Evolutionary conservation across 2,113 vertebrate genomes (phyloP), one percentile per base, ranked within the genome.

Genomic region (Anolis carolinensis): DNA sequence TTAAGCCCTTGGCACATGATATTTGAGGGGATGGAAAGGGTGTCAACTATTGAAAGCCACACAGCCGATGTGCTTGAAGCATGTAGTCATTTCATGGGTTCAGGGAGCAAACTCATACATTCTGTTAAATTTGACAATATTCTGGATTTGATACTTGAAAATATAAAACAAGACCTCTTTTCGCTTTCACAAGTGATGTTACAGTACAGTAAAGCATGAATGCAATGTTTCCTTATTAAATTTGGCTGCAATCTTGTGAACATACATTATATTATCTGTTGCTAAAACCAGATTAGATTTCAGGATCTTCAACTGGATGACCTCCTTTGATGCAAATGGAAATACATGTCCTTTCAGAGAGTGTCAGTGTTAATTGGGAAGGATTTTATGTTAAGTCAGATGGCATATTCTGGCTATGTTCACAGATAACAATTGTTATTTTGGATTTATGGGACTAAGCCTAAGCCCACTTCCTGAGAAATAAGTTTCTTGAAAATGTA

Each of bases 11-110:
- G 92, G 81, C 78, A 87, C 62, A 86, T 30, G 81, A 86, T 67
- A 88, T 62, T 75, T 80, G 90, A 27, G 62, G 79, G 92, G 86
- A 55, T 55, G 52, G 9, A 9, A 55, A 11, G 9, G 10, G 8
- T 55, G 85, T 83, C 92, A 86, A 92, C 92, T 89, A 90, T 73
- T 87, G 87, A 92, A 91, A 95, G 93, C 94, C 91, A 93, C 89
- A 90, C 34, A 88, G 23, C 20, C 32, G 50, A 75, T 81, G 65
- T 86, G 78, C 16, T 80, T 86, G 89, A 93, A 76, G 91, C 89
- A 94, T 92, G 90, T 93, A 92, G 81, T 93, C 94, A 92, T 90
- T 93, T 65, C 59, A 91, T 89, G 87, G 62, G 82, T 81, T 78
- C 85, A 91, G 86, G 50, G 0, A 71, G 90, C 92, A 81, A 80